Conservation (phyloP, 2,797 vertebrate genomes). For the Mormyrops attenuatus region DNA sequence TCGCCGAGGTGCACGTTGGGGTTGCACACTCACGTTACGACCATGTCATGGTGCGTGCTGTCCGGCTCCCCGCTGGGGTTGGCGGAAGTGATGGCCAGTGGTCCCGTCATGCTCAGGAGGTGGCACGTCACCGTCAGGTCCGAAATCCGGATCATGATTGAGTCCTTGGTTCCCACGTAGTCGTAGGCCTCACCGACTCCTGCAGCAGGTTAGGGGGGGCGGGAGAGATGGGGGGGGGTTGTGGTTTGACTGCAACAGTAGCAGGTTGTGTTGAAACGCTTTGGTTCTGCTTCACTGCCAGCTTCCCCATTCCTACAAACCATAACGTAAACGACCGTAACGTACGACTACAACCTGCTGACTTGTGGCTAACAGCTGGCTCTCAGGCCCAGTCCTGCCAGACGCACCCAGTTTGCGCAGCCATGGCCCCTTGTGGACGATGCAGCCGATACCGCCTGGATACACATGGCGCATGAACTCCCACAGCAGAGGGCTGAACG, state of each 20-base stretch:
- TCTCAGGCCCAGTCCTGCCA: neutral
- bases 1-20: neutral
- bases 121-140: conserved; percentile 30
- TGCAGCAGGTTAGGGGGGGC: neutral
- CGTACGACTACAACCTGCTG: neutral
- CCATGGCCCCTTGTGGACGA: conserved; percentile 37
- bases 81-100: conserved; percentile 32
- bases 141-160: conserved; percentile 33
- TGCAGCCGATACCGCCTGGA: conserved; percentile 34
- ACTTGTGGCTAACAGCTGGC: neutral
- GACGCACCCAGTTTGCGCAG: conserved; percentile 29
- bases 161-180: conserved; percentile 31
- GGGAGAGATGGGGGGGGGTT: neutral
- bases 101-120: conserved; percentile 31
- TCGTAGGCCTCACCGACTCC: conserved; percentile 30
- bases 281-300: neutral
- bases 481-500: conserved; percentile 37
- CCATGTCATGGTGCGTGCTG: conserved; percentile 34
- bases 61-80: conserved; percentile 30
- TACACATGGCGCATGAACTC: conserved; percentile 36
- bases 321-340: neutral
- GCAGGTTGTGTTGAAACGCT: neutral
- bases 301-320: neutral
- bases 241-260: neutral
- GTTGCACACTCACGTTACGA: conserved; percentile 23